These are phyloP conservation scores for Lasioglossum malachurum DNA, from an alignment of 2,888 invertebrate genomes.

Conservation along the genomic window DNA sequence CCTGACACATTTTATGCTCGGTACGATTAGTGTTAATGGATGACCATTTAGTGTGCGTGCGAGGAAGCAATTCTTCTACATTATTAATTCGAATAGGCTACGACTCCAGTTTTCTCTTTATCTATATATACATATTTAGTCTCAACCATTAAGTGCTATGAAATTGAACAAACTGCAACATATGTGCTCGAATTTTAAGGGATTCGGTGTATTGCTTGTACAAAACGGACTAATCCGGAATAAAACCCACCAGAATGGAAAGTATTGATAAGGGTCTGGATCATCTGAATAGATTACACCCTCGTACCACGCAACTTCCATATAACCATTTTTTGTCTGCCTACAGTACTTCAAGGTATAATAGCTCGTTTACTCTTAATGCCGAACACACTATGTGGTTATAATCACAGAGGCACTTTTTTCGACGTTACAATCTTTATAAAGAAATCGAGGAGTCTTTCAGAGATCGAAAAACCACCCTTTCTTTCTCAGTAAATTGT, in stretches of 20 bases:
- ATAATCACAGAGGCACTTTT: background rate
- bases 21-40: no score
- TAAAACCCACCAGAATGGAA: background rate
- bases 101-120: background rate
- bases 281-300: conserved; percentile 2
- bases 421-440: background rate
- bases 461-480: background rate
- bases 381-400: background rate
- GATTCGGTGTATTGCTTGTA: background rate
- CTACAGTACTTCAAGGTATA: background rate
- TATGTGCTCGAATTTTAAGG: background rate
- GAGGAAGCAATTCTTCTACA: background rate
- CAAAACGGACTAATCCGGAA: background rate
- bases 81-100: no score
- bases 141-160: background rate
- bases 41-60: background rate
- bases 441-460: no score
- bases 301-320: conserved; percentile 6
- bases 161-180: background rate
- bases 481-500: background rate
- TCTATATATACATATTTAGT: background rate
- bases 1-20: no score
- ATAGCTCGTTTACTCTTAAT: background rate
- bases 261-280: conserved; percentile 6
- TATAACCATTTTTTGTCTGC: conserved; percentile 2